Base-by-base conservation (phyloP, 2,888 invertebrate genomes). In the Chalcis sispes region DNA sequence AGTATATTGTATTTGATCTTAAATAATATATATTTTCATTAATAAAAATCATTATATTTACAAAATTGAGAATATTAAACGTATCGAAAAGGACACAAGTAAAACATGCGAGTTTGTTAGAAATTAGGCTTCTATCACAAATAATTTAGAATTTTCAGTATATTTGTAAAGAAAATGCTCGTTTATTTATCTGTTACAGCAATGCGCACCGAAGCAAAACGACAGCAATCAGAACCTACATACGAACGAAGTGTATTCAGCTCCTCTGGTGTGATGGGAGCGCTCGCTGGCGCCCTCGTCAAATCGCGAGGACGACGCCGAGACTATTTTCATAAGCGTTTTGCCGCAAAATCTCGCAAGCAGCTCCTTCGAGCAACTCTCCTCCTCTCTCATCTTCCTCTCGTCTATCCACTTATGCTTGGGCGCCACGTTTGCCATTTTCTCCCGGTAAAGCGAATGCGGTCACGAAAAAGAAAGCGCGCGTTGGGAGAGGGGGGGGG, bases 141-240 rank as follows among this genome's bases (percentile, higher is more conserved):
- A 42, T 13, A 42, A 42, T 2, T 42, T 42, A 42, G 8, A 4
- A 13, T 13, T 42, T 15, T 2, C 42, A 42, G 18, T 54, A 29
- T 61, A 46, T 2, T 5, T 70, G 40, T 50, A 27, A 65, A 54
- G 13, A 72, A 25, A 2, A 52, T 25, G 20, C 15, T 42, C 15
- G 15, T 15, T 13, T 42, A 8, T 15, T 61, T 54, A 1, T 40
- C 23, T 64, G 20, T 92, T 92, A 29, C 92, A 95, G 95, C 95
- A 95, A 93, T 95, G 95, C 88, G 92, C 93, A 73, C 91, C 91
- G 78, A 91, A 94, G 86, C 93, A 93, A 83, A 95, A 95, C 88
- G 93, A 94, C 89, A 95, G 94, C 83, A 95, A 94, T 91, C 95
- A 95, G 89, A 95, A 94, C 89, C 91, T 93, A 83, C 95, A 95